phyloP scores from a whole-genome alignment of 2,113 vertebrate genomes.

The Tachysurus vachellii region DNA sequence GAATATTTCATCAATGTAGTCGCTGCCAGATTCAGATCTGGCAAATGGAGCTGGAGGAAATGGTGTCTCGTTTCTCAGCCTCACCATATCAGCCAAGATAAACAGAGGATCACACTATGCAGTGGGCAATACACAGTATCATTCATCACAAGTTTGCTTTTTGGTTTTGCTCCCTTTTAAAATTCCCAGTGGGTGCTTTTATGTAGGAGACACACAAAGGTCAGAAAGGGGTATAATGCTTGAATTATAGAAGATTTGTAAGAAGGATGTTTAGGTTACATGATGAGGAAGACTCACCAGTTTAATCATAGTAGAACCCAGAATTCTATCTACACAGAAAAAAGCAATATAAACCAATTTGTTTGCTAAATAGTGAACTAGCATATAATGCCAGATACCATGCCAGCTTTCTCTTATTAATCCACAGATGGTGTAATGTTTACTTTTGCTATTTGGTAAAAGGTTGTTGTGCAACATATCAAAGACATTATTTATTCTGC shows the following conservation, averaged over 20 bases:
- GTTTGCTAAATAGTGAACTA: neutral
- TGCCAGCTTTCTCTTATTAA: neutral
- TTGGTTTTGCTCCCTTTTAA: neutral
- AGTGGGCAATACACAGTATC: neutral
- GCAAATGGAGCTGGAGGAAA: constrained; percentile 30
- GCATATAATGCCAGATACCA: no score
- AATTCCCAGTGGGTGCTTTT: constrained; percentile 5
- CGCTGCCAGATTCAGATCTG: constrained; percentile 44
- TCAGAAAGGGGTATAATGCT: constrained; percentile 4
- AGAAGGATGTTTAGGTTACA: neutral
- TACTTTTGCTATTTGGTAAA: neutral
- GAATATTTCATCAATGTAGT: constrained; percentile 50
- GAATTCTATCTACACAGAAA: neutral
- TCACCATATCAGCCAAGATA: constrained; percentile 20
- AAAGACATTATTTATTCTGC: neutral
- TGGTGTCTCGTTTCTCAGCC: constrained; percentile 33
- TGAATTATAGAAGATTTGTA: neutral
- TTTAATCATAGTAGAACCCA: neutral
- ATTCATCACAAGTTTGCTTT: constrained; percentile 20
- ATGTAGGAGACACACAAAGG: constrained; percentile 4
- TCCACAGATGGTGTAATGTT: neutral
- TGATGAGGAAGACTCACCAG: neutral
- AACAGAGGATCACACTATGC: constrained; percentile 35
- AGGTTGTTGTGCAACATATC: neutral
- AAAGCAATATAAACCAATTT: neutral